Evolutionary conservation across 2,888 invertebrate genomes (phyloP), one percentile per base, ranked within the genome.

Genomic region (Augochlorella aurata): DNA sequence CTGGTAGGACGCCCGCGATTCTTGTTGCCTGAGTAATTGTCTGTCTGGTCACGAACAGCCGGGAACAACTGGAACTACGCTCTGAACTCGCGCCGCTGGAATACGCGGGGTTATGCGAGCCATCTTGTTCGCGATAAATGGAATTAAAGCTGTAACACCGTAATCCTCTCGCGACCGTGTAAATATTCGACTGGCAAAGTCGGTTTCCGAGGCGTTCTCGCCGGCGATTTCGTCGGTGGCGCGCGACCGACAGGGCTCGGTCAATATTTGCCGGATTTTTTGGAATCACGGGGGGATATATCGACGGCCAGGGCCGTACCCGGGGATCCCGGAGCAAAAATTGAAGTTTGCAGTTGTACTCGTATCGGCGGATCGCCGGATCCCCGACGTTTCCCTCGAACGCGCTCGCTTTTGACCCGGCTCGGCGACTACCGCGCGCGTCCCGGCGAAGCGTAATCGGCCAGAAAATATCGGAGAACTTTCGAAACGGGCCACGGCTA

Each of bases 381-480:
- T 87, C 58, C 71, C 38, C 12, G 63, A 66, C 49, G 61, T 49
- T 63, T 18, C 67, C 18, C 16, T 68, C 58, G 70, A 82, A 80
- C 49, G 50, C 65, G 65, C 47, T 58, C 58, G 47, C 58, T 82
- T 69, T 65, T 49, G 68, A 38, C 38, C 38, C 38, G 5, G 7
- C 75, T 47, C n/a, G 45, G 63, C 67, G 68, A 74, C 69, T 79
- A n/a, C 67, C 21, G 54, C 72, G 50, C 74, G 50, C 49, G 49
- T 9, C 44, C 44, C 47, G 61, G 58, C 50, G 74, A 66, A 61
- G 65, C 74, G 74, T 85, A 85, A 80, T 87, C 82, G 75, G 74
- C 67, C 72, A 78, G 85, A 87, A 87, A 86, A 87, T 70, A 74
- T 85, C 72, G 81, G 61, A n/a, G 71, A 83, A 83, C 83, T 83